Evolutionary conservation across 2,797 vertebrate genomes (phyloP).

Genomic region (Ammospiza maritima): DNA sequence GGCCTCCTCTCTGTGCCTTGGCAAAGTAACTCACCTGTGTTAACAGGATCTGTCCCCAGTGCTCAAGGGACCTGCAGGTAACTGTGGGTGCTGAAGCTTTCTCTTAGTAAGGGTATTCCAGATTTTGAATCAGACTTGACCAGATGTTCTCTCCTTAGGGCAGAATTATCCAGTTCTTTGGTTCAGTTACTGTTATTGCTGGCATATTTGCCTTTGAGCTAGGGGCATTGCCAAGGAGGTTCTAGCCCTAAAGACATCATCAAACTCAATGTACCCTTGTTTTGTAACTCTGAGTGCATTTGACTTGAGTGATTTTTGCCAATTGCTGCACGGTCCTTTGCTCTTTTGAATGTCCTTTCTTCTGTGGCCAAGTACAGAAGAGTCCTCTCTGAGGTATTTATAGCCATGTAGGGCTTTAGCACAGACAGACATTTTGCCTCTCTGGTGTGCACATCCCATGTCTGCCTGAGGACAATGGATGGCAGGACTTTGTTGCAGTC

Average conservation of each 20-base stretch:
- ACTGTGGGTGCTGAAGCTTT: not conserved
- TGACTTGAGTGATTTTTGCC: not conserved
- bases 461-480: not conserved
- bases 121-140: not conserved
- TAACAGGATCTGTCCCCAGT: accelerated
- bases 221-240: not conserved
- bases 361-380: not conserved
- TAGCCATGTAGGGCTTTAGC: not conserved
- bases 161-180: not conserved
- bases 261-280: not conserved
- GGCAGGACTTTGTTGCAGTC: not conserved
- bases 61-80: not conserved
- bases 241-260: not conserved
- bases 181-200: not conserved
- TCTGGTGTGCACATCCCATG: not conserved
- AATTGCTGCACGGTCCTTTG: not conserved
- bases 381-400: not conserved
- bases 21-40: not conserved
- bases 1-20: not conserved
- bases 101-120: not conserved
- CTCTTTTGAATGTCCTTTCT: not conserved
- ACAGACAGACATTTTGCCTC: not conserved
- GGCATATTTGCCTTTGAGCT: not conserved
- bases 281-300: not conserved
- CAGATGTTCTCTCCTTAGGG: not conserved